Base-by-base conservation (phyloP, 2,113 vertebrate species). In the Stegastes partitus region DNA sequence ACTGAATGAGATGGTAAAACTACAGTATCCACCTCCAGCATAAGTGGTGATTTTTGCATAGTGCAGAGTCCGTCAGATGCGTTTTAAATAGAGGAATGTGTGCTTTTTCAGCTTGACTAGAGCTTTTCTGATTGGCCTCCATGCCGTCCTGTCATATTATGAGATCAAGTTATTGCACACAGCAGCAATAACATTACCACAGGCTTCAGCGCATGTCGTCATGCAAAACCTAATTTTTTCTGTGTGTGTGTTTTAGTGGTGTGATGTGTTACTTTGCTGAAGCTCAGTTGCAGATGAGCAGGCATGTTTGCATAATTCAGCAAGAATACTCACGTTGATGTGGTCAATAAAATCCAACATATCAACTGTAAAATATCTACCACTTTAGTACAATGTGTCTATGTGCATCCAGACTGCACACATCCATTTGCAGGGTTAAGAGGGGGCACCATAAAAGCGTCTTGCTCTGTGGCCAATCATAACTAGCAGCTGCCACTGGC, bases 1-100 rank as follows among this genome's bases (percentile, higher is more conserved):
- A 19, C 37, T 19, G 75, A 44, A 31, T 66, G 57, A 39, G 19
- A 70, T 23, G 62, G 73, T 57, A 56, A 59, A 66, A 47, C 51
- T 47, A 19, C 11, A 68, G 18, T 59, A 68, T 80, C 75, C 59
- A 26, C 64, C 22, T 21, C 25, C 3, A 47, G 59, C 26, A 31
- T 26, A 22, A 51, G 58, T 45, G 22, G 25, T 34, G 50, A 23
- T 50, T 68, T 34, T 68, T 66, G 42, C 16, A 22, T 15, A 56
- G 28, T 56, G 21, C 7, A 56, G 21, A 25, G n/a, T 61, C 42
- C 47, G 51, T 42, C 15, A 74, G 34, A 64, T 23, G 3, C 19
- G 18, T 2, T 34, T 55, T 34, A 22, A 44, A 57, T 16, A 18
- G 1, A 28, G 11, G 1, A 72, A 37, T 21, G 18, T 11, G 11